These are phyloP conservation scores for Brachionus rubens DNA, from an alignment of 1,140 invertebrate genomes.

Conservation along the genomic window DNA sequence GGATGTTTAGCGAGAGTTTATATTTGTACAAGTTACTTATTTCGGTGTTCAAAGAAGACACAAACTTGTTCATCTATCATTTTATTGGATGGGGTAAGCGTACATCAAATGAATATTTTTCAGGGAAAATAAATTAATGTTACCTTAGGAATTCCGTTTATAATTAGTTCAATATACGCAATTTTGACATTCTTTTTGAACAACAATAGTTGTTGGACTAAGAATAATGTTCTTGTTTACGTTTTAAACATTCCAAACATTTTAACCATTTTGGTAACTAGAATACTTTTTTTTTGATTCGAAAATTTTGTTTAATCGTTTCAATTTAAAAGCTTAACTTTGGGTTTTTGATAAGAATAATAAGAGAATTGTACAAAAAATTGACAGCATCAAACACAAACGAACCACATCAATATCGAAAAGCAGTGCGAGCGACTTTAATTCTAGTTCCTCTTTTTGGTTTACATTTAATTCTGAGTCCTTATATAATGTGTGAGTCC, in stretches of 20 bases:
- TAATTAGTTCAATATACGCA: neutral
- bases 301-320: neutral
- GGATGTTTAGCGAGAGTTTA: constrained; percentile 42
- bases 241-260: constrained; percentile 28
- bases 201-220: constrained; percentile 43
- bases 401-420: constrained; percentile 14
- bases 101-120: neutral
- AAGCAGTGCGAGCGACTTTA: constrained; percentile 37
- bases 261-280: constrained; percentile 29
- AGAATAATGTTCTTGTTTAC: neutral
- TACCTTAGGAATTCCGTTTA: constrained; percentile 13
- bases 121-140: neutral
- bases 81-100: constrained; percentile 38
- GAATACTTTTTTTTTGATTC: neutral
- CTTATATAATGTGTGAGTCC: constrained; percentile 39
- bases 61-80: neutral
- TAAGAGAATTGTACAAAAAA: constrained; percentile 24
- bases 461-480: constrained; percentile 29
- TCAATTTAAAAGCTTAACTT: constrained; percentile 30
- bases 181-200: neutral
- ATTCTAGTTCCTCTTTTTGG: constrained; percentile 42
- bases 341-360: constrained; percentile 31
- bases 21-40: constrained; percentile 30
- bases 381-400: constrained; percentile 7
- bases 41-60: constrained; percentile 34